Evolutionary conservation across 2,797 vertebrate genomes (phyloP).

Genomic region (Leptatherina wallacei): DNA sequence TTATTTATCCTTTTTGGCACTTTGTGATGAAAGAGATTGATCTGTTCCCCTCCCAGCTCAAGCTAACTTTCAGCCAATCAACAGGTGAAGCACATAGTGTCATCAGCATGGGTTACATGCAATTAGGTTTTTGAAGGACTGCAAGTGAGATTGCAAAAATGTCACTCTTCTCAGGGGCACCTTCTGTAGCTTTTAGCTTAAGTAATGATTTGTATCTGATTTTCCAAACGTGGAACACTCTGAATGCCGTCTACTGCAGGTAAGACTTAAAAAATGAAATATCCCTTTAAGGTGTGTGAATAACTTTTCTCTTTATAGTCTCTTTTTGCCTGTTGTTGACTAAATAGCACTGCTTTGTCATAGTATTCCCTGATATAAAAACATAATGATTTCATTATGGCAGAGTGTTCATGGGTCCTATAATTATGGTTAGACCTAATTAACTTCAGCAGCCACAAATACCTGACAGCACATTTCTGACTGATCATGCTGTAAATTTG

Average conservation of each 20-base stretch:
- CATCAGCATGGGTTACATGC: neutral
- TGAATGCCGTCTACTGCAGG: neutral
- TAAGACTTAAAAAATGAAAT: neutral
- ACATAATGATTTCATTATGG: neutral
- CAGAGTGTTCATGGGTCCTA: slow-evolving; percentile 1
- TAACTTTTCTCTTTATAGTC: neutral
- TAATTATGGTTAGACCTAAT: slow-evolving; percentile 22
- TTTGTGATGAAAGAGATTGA: neutral
- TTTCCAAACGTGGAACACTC: neutral
- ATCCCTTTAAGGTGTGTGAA: neutral
- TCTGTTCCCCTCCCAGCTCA: neutral
- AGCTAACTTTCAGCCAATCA: neutral
- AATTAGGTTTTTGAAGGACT: neutral
- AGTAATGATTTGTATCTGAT: neutral
- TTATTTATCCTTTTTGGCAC: neutral
- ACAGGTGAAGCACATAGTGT: neutral
- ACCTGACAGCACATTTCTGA: slow-evolving; percentile 10
- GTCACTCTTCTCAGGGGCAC: neutral
- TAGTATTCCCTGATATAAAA: neutral
- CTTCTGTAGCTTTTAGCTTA: neutral
- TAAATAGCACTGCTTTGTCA: neutral
- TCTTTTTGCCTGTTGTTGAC: slow-evolving; percentile 6
- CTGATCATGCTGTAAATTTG: slow-evolving; percentile 18
- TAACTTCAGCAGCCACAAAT: slow-evolving; percentile 19
- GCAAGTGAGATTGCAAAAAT: neutral